These are phyloP conservation scores for Schizopygopsis malacanthus DNA, from an alignment of 2,797 vertebrate species.

Conservation along the genomic window DNA sequence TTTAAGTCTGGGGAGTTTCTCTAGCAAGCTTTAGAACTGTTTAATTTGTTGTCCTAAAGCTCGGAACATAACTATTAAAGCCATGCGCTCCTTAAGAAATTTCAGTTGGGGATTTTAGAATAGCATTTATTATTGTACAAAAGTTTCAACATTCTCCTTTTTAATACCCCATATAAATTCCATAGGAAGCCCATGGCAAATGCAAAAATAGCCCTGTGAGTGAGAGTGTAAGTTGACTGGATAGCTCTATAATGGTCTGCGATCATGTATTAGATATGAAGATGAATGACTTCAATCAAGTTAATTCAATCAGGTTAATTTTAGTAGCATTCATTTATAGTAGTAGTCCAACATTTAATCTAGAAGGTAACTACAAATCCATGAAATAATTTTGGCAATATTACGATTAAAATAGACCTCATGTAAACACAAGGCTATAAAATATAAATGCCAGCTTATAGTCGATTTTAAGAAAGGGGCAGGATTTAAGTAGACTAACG, in stretches of 20 bases:
- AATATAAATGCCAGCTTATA: not conserved
- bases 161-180: not conserved
- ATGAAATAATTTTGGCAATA: not conserved
- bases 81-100: not conserved
- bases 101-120: not conserved
- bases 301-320: not conserved
- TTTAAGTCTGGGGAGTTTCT: conserved; percentile 76
- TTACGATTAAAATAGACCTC: too few relatives aligned
- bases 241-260: not conserved
- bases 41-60: not conserved
- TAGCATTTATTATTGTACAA: not conserved
- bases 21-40: conserved; percentile 62
- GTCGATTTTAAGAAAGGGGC: not conserved
- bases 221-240: not conserved
- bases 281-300: not conserved
- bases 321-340: not conserved
- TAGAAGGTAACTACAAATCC: not conserved
- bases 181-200: too few relatives aligned
- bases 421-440: too few relatives aligned
- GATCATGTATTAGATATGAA: not conserved
- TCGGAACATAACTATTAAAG: not conserved
- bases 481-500: not conserved
- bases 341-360: not conserved
- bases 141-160: not conserved
- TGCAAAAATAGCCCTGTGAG: not conserved